These are phyloP conservation scores for Anolis sagrei DNA, from an alignment of 2,113 vertebrate genomes.

Conservation along the genomic window DNA sequence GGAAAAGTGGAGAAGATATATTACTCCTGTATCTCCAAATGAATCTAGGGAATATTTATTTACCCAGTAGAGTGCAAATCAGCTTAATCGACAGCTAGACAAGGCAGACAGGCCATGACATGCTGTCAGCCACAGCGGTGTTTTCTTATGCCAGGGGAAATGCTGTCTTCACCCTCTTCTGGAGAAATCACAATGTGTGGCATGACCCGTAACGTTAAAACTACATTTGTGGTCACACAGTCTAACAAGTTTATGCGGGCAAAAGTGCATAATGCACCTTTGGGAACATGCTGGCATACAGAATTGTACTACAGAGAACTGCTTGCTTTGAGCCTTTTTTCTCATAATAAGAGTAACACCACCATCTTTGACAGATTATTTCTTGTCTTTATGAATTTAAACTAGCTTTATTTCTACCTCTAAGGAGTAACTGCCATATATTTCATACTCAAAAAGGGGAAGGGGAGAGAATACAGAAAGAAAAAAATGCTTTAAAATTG, in stretches of 20 bases:
- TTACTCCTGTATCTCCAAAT: slow-evolving; percentile 9
- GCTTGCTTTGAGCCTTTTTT: neutral
- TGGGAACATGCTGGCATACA: neutral
- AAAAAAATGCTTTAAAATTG: neutral
- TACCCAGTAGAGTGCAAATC: slow-evolving; percentile 52
- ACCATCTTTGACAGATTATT: neutral
- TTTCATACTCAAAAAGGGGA: neutral
- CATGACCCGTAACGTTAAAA: slow-evolving; percentile 46
- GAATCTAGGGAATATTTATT: slow-evolving; percentile 36
- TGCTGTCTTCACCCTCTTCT: slow-evolving; percentile 24
- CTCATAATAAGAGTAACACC: neutral
- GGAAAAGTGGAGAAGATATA: neutral
- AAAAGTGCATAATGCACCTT: slow-evolving; percentile 18
- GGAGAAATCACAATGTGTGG: slow-evolving; percentile 6
- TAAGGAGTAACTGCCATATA: neutral
- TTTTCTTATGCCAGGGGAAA: slow-evolving; percentile 49
- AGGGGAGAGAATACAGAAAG: too few species aligned
- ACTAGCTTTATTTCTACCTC: neutral
- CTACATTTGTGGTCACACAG: slow-evolving; percentile 37
- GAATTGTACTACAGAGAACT: neutral
- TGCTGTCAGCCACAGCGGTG: slow-evolving; percentile 45
- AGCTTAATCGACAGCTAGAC: slow-evolving; percentile 41
- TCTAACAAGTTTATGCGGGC: slow-evolving; percentile 46
- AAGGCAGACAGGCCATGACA: slow-evolving; percentile 50
- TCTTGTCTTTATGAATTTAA: neutral